Evolutionary conservation across 2,113 vertebrate species (phyloP).

Genomic region (Oreochromis tanganicae): DNA sequence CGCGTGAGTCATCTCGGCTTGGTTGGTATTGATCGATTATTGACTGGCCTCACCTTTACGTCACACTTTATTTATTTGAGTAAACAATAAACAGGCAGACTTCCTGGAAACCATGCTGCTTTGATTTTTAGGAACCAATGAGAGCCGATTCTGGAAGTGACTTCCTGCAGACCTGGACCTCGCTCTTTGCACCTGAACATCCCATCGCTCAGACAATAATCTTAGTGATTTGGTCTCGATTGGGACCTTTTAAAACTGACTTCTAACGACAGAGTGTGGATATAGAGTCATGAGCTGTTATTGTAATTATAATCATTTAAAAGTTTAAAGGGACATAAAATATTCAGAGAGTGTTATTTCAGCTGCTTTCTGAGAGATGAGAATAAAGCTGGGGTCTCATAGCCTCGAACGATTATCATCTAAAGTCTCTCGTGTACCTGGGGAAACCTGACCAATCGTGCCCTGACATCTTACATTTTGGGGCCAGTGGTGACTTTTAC

Average conservation of each 20-base stretch:
- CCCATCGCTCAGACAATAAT: not conserved
- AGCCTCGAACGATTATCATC: not conserved
- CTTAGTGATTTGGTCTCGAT: not conserved
- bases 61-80: not conserved
- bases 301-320: not conserved
- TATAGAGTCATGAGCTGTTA: not conserved
- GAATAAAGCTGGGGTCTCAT: not conserved
- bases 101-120: not conserved
- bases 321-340: not conserved
- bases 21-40: not conserved
- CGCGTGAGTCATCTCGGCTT: not conserved
- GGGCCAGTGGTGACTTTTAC: rapidly evolving
- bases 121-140: not conserved
- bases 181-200: not conserved
- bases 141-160: not conserved
- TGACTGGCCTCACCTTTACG: not conserved
- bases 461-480: rapidly evolving
- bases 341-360: not conserved
- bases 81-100: not conserved
- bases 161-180: not conserved
- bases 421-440: not conserved
- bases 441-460: not conserved
- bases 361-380: not conserved
- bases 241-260: not conserved
- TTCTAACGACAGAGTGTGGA: not conserved